A percentile compares a stretch with the other conserved stretches of the same genome.
Conservation (phyloP, 2,888 invertebrate genomes). For the Sclerodermus sp. region DNA sequence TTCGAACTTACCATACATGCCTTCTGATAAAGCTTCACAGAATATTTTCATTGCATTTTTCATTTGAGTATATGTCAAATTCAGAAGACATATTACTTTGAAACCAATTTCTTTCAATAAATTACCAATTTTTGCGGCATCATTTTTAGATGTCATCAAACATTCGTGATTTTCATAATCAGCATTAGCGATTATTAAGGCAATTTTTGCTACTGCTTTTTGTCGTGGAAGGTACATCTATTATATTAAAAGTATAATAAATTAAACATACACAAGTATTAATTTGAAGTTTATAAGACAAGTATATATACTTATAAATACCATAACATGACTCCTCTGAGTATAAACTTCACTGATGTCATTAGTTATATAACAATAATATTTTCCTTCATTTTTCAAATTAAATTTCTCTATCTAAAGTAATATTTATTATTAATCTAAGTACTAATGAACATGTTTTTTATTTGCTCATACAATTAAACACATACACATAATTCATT, state of each 20-base stretch:
- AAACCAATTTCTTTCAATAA: conserved; percentile 45
- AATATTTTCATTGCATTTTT: conserved; percentile 45
- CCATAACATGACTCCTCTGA: conserved; percentile 34
- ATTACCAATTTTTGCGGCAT: conserved; percentile 41
- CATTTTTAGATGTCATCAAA: conserved; percentile 43
- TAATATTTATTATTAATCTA: neutral
- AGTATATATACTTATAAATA: conserved; percentile 19
- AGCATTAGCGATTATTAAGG: conserved; percentile 49
- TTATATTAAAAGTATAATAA: conserved; percentile 4
- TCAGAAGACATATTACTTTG: conserved; percentile 44
- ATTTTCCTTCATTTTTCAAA: conserved; percentile 43
- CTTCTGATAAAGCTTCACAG: conserved; percentile 37
- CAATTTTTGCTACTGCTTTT: conserved; percentile 46
- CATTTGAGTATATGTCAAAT: conserved; percentile 48
- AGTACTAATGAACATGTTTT: too few species aligned
- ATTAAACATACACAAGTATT: neutral
- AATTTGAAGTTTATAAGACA: neutral
- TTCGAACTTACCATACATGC: conserved; percentile 44
- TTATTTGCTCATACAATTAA: too few species aligned
- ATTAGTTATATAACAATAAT: conserved; percentile 44
- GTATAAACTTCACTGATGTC: conserved; percentile 37
- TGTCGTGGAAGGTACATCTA: conserved; percentile 37
- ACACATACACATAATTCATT: conserved; percentile 34
- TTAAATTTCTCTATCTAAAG: conserved; percentile 32
- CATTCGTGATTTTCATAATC: conserved; percentile 37